Percentiles rank a stretch among this genome's conserved stretches.
Conservation (phyloP, 2,797 vertebrate genomes). For the Alca torda region DNA sequence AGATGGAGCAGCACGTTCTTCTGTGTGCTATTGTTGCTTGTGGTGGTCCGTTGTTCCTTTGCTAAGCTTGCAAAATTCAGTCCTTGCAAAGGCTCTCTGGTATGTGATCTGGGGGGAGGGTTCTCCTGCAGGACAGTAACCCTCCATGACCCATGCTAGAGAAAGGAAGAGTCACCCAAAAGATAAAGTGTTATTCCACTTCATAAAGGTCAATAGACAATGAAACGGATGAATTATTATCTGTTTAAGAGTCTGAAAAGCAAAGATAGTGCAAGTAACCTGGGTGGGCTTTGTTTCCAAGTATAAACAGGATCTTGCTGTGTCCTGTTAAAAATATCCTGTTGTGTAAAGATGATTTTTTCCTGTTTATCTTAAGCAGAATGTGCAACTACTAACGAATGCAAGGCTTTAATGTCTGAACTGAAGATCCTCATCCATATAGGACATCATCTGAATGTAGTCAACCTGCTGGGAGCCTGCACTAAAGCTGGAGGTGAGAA, state of each 20-base stretch:
- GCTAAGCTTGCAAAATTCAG: background rate
- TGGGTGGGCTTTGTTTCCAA: constrained; percentile 58
- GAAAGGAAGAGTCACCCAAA: constrained; percentile 31
- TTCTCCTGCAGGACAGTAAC: background rate
- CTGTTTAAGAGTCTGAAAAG: constrained; percentile 34
- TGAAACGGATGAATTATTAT: constrained; percentile 50
- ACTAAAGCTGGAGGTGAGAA: constrained; percentile 92
- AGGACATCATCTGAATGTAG: constrained; percentile 94
- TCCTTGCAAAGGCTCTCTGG: background rate
- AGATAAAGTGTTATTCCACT: constrained; percentile 12
- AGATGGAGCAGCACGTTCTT: accelerated
- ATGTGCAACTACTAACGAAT: constrained; percentile 91
- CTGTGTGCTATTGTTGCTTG: background rate
- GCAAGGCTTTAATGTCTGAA: constrained; percentile 94
- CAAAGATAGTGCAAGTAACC: constrained; percentile 30
- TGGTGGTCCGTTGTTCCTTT: background rate
- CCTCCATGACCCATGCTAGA: background rate
- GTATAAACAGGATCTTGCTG: constrained; percentile 70
- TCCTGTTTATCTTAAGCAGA: constrained; percentile 81
- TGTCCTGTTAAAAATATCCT: constrained; percentile 58
- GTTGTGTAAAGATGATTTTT: constrained; percentile 67
- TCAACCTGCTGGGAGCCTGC: constrained; percentile 93
- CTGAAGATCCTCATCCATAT: constrained; percentile 96
- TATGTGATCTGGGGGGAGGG: background rate
- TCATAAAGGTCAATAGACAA: constrained; percentile 45